Conservation (phyloP, 2,797 vertebrate genomes). For the Uromys caudimaculatus region DNA sequence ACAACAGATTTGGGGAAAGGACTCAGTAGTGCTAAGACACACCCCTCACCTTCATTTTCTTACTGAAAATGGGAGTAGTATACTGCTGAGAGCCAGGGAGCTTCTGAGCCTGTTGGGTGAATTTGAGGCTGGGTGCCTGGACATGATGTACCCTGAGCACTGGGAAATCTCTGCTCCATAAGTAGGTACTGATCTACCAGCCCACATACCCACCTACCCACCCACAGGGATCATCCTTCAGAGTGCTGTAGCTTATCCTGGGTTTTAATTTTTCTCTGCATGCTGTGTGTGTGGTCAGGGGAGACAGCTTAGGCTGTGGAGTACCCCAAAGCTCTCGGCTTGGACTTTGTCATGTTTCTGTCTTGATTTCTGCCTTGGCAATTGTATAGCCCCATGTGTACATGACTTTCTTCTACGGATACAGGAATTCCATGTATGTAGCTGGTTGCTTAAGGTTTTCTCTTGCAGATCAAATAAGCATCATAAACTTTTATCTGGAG, state of each 20-base stretch:
- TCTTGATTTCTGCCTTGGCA: background rate
- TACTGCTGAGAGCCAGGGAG: rapidly evolving
- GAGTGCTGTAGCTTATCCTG: background rate
- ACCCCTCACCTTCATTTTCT: background rate
- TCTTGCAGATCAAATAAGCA: background rate
- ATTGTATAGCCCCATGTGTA: background rate
- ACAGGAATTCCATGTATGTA: background rate
- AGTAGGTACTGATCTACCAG: background rate
- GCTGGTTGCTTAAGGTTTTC: background rate
- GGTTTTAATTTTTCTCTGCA: background rate
- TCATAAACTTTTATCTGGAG: background rate
- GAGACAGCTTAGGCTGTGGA: rapidly evolving
- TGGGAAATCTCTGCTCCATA: rapidly evolving
- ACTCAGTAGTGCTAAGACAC: background rate
- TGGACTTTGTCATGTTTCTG: background rate
- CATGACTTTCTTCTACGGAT: too few relatives aligned
- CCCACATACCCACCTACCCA: background rate
- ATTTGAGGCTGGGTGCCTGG: background rate
- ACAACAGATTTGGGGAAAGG: background rate
- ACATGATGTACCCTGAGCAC: background rate
- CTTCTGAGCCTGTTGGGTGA: background rate
- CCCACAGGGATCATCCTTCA: background rate
- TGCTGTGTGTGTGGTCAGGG: background rate
- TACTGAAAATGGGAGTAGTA: background rate
- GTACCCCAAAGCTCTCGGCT: background rate